Evolutionary conservation across 2,888 invertebrate genomes (phyloP), one percentile per base, ranked within the genome.

Genomic region (Melanostoma scalare): DNA sequence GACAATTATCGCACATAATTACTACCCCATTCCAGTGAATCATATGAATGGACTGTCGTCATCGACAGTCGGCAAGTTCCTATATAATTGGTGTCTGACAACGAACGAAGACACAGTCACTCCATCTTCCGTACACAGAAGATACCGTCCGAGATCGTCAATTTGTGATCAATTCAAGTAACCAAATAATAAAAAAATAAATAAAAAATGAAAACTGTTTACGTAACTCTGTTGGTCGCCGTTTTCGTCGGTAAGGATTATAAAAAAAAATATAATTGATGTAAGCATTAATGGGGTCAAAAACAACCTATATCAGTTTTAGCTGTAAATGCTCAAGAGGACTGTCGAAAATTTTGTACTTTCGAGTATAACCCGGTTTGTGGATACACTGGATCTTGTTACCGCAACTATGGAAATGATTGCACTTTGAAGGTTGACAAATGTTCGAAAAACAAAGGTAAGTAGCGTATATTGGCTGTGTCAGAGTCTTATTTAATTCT

Each of bases 341-440:
- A 78, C 3, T 85, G 85, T 30, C 65, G 53, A 3, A 63, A 50
- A 38, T 36, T 61, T 30, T 81, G 85, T 46, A 74, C 81, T 30
- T 71, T 53, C 10, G 77, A 77, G 9, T 61, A 67, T 3, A 46
- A 4, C 2, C 73, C 73, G 0, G 77, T 81, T 33, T 85, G 85
- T 48, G 85, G 77, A 33, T 81, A 67, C 46, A 72, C 77, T 55
- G 68, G 68, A 35, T 8, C 30, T 3, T 79, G 79, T 9, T 74
- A 79, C 61, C 60, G 38, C 8, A 10, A 38, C 20, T 79, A 61
- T 53, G 58, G 60, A 3, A 79, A 79, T 10, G 33, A 10, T 9
- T 79, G 79, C 68, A 35, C 53, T 8, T 60, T 86, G 48, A 72
- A 65, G 33, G 42, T 44, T 6, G 68, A 74, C n/a, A 55, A 33